These are phyloP conservation scores for Polyommatus icarus DNA, from an alignment of 2,888 invertebrate genomes.

Conservation along the genomic window DNA sequence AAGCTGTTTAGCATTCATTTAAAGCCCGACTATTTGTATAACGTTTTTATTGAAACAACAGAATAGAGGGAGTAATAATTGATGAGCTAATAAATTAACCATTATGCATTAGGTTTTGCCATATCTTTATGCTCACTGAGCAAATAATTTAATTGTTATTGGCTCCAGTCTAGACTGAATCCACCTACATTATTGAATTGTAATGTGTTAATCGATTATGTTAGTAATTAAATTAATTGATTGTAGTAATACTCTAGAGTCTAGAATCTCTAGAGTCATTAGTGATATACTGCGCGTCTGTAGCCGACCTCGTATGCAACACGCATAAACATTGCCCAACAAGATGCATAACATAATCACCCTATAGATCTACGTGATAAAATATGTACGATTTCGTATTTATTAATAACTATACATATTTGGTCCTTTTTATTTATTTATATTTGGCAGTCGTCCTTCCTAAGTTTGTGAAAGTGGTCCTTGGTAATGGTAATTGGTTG, in stretches of 20 bases:
- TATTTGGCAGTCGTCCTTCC: too few species aligned
- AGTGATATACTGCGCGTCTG: constrained; percentile 3
- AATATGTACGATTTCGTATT: too few species aligned
- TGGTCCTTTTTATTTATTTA: too few species aligned
- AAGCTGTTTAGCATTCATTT: too few species aligned
- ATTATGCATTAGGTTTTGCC: not conserved
- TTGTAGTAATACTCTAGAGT: not conserved
- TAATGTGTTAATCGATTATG: not conserved
- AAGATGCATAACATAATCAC: constrained; percentile 11
- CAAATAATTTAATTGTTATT: not conserved
- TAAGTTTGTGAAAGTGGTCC: too few species aligned
- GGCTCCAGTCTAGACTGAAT: not conserved
- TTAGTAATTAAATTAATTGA: not conserved
- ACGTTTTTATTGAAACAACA: too few species aligned
- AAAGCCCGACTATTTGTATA: too few species aligned
- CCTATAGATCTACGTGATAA: not conserved
- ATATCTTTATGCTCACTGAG: not conserved
- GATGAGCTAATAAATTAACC: not conserved
- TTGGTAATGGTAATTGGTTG: too few species aligned
- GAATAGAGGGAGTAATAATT: not conserved
- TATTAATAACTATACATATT: too few species aligned
- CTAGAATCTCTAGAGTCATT: not conserved
- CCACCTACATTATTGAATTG: not conserved
- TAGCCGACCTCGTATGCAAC: constrained; percentile 23
- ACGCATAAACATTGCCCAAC: not conserved